Base-by-base conservation (phyloP, 2,113 vertebrate species). In the Zeus faber region DNA sequence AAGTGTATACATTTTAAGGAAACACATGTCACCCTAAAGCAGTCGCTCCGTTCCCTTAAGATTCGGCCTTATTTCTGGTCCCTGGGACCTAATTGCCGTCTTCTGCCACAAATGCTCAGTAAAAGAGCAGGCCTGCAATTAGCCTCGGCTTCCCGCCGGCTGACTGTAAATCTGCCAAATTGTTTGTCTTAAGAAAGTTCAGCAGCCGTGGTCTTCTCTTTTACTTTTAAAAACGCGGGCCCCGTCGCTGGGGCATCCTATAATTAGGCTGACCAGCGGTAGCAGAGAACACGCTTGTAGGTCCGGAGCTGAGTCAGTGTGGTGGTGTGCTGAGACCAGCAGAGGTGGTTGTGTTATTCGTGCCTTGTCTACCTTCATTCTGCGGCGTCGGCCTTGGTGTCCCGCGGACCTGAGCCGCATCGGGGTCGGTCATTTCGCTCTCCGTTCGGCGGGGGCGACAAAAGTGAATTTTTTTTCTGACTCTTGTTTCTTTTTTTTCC, bases 121-220 rank as follows among this genome's bases (percentile, higher is more conserved):
- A 68, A 77, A 78, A 82, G 67, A 80, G 59, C 62, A 80, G 75
- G 72, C 67, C 80, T 89, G 69, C 77, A 88, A 88, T 89, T 89
- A 88, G 81, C 73, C 23, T 48, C 69, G 82, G 79, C 70, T 78
- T 43, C 1, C 62, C 68, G 81, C 83, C 80, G 78, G 69, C 65
- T 39, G 40, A 37, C 65, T 58, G 70, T 71, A 81, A 77, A 81
- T 87, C 70, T 83, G 65, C 63, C 59, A 70, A 73, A 78, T 78
- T 73, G 74, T 83, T 84, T 80, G 66, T 79, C 70, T 72, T 77
- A 54, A 72, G 76, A 78, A 74, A 83, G 74, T 76, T 70, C 67
- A 82, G 72, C 63, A 73, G 58, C 70, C 68, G 70, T 68, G 66
- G 77, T 76, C 58, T 22, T 72, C 64, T 70, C 65, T 55, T 71